These are phyloP conservation scores for Drosophila vallismaia DNA, from an alignment of 2,888 invertebrate species.

Conservation along the genomic window DNA sequence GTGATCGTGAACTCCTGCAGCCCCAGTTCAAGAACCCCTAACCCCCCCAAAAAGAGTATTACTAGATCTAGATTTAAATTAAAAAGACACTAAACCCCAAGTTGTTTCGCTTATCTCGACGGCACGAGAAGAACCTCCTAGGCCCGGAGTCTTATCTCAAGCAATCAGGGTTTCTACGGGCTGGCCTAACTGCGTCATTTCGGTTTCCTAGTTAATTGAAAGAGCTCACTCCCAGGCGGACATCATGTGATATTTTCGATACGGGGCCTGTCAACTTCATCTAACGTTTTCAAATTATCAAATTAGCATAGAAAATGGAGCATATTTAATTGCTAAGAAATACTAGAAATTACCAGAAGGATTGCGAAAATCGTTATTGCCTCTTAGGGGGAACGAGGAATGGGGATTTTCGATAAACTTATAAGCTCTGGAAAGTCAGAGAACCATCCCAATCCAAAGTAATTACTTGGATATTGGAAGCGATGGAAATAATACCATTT, in stretches of 20 bases:
- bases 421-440: too few relatives aligned
- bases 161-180: constrained; percentile 14
- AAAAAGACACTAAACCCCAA: neutral
- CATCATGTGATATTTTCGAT: constrained; percentile 42
- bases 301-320: neutral
- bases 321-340: too few relatives aligned
- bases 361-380: too few relatives aligned
- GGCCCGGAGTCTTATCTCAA: neutral
- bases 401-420: too few relatives aligned
- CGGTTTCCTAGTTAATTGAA: constrained; percentile 42
- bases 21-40: constrained; percentile 16
- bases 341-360: neutral
- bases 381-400: too few relatives aligned
- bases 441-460: too few relatives aligned
- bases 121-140: neutral
- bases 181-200: constrained; percentile 19
- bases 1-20: constrained; percentile 53
- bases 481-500: too few relatives aligned
- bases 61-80: neutral
- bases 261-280: neutral
- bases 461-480: too few relatives aligned
- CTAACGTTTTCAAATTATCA: neutral
- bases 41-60: constrained; percentile 2
- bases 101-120: neutral
- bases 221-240: constrained; percentile 1